Percentiles rank a stretch among this genome's conserved stretches.
Evolutionary conservation across 1,140 invertebrate genomes (phyloP).

Genomic region (Hyposmocoma kahamanoa): DNA sequence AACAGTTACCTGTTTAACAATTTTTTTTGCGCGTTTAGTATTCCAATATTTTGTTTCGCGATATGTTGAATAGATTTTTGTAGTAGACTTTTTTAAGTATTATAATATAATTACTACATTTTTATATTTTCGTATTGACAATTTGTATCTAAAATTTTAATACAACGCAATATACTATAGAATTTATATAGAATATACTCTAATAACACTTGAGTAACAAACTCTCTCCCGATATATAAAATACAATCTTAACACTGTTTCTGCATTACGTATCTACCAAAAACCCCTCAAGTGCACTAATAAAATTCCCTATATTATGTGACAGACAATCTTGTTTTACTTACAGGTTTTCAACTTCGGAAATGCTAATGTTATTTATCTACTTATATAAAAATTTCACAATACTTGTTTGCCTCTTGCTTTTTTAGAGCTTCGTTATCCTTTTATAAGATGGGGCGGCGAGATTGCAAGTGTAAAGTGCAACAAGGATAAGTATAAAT

Average conservation of each 20-base stretch:
- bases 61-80: no score
- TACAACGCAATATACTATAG: no score
- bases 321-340: conserved; percentile 37
- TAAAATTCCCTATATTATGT: conserved; percentile 58
- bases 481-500: conserved; percentile 13
- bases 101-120: no score
- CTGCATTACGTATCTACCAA: conserved; percentile 51
- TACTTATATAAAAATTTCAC: conserved; percentile 58
- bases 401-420: conserved; percentile 35
- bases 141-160: no score
- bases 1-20: no score
- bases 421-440: conserved; percentile 47
- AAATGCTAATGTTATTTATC: conserved; percentile 36
- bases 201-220: no score
- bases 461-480: conserved; percentile 55
- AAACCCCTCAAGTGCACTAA: conserved; percentile 41
- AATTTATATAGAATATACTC: no score
- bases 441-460: conserved; percentile 47
- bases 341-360: conserved; percentile 34
- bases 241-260: conserved; percentile 60
- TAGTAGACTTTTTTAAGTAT: no score
- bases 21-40: no score
- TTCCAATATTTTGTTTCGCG: no score
- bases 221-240: conserved; percentile 43
- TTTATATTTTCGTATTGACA: no score